Conservation (phyloP, 2,797 vertebrate species). For the Spheniscus humboldti region DNA sequence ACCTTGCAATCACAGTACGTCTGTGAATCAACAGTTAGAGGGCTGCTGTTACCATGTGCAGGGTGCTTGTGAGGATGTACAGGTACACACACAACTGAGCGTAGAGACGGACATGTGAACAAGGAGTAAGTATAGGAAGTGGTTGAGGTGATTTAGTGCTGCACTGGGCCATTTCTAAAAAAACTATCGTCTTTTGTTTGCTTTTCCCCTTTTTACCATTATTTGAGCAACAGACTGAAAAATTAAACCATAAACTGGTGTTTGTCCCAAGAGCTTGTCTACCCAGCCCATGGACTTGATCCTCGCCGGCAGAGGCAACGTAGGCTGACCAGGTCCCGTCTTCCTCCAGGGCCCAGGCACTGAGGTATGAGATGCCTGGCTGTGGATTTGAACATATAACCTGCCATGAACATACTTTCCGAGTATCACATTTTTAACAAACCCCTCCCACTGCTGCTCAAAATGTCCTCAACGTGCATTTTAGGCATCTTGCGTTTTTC, state of each 20-base stretch:
- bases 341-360: background rate
- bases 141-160: background rate
- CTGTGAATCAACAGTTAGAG: background rate
- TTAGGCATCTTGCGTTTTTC: background rate
- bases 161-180: background rate
- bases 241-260: background rate
- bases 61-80: background rate
- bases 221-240: background rate
- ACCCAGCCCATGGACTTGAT: background rate
- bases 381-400: background rate
- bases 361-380: background rate
- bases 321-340: background rate
- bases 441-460: background rate
- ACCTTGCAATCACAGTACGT: background rate
- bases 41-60: background rate
- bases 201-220: background rate
- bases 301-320: background rate
- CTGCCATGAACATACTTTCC: background rate
- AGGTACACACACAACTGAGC: too few relatives aligned
- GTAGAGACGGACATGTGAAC: background rate
- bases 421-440: background rate
- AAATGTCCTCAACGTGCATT: background rate
- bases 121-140: background rate
- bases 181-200: background rate
- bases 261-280: background rate